Conservation (phyloP, 2,888 invertebrate species). For the Philopedon plagiatum region DNA sequence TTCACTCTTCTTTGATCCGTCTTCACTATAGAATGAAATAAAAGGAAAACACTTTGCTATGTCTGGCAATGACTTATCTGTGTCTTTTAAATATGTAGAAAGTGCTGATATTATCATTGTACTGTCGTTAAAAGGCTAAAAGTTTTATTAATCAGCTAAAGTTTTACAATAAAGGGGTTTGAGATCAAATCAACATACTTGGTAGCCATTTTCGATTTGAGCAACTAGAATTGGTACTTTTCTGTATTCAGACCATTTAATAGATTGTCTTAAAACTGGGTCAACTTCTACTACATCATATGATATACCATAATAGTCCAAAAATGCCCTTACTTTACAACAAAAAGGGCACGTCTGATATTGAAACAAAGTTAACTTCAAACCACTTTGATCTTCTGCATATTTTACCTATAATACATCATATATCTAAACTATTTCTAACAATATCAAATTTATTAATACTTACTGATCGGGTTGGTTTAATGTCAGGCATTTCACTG, state of each 20-base stretch:
- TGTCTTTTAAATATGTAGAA: slow-evolving; percentile 81
- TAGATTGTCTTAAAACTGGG: slow-evolving; percentile 91
- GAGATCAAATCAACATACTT: too few relatives aligned
- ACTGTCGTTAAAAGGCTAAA: slow-evolving; percentile 88
- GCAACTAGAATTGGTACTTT: slow-evolving; percentile 95
- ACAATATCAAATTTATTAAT: neutral
- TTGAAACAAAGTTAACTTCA: slow-evolving; percentile 92
- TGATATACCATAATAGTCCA: slow-evolving; percentile 93
- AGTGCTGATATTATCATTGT: slow-evolving; percentile 93
- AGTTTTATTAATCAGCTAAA: neutral
- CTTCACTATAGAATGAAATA: slow-evolving; percentile 77
- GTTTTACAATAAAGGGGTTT: too few relatives aligned
- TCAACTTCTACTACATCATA: slow-evolving; percentile 98
- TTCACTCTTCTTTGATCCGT: slow-evolving; percentile 79
- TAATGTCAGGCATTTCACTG: slow-evolving; percentile 65
- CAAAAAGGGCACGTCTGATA: slow-evolving; percentile 99
- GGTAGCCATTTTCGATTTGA: slow-evolving; percentile 81
- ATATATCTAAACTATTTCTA: too few relatives aligned
- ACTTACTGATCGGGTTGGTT: slow-evolving; percentile 69
- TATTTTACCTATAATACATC: slow-evolving; percentile 76
- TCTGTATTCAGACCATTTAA: slow-evolving; percentile 93
- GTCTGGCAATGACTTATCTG: slow-evolving; percentile 75
- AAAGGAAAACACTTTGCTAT: slow-evolving; percentile 84
- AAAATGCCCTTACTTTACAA: slow-evolving; percentile 91
- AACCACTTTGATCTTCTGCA: slow-evolving; percentile 76